phyloP scores from a whole-genome alignment of 2,888 invertebrate genomes.

The Boloria euphrosyne region DNA sequence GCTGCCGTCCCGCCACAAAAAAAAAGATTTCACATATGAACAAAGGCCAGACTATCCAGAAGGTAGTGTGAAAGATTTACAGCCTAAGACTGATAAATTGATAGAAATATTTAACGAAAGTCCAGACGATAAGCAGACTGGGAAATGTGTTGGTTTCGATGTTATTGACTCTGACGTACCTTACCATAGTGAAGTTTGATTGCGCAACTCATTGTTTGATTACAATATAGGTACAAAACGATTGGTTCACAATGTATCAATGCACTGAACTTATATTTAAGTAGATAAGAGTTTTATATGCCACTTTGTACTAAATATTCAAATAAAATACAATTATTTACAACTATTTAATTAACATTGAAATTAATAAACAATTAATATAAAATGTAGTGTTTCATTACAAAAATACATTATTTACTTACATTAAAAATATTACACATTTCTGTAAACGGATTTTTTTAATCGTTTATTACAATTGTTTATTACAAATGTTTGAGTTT shows the following conservation, averaged over 20 bases:
- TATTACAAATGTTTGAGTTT: no score
- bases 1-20: slow-evolving; percentile 62
- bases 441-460: no score
- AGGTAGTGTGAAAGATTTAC: slow-evolving; percentile 55
- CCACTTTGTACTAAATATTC: neutral
- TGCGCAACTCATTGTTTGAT: slow-evolving; percentile 32
- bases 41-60: slow-evolving; percentile 74
- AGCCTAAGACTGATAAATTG: slow-evolving; percentile 58
- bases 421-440: neutral
- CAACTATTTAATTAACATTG: slow-evolving; percentile 5
- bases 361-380: slow-evolving; percentile 20
- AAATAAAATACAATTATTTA: slow-evolving; percentile 12
- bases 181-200: slow-evolving; percentile 59
- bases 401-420: neutral
- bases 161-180: slow-evolving; percentile 52
- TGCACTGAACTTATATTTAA: slow-evolving; percentile 23
- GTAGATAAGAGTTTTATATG: neutral
- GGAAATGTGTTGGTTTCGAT: slow-evolving; percentile 63
- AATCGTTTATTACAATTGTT: no score
- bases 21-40: slow-evolving; percentile 57
- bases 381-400: slow-evolving; percentile 6
- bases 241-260: slow-evolving; percentile 19
- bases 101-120: slow-evolving; percentile 62
- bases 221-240: slow-evolving; percentile 29
- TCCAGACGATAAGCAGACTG: slow-evolving; percentile 47